Evolutionary conservation across 2,888 invertebrate species (phyloP).

Genomic region (Lysandra bellargus): DNA sequence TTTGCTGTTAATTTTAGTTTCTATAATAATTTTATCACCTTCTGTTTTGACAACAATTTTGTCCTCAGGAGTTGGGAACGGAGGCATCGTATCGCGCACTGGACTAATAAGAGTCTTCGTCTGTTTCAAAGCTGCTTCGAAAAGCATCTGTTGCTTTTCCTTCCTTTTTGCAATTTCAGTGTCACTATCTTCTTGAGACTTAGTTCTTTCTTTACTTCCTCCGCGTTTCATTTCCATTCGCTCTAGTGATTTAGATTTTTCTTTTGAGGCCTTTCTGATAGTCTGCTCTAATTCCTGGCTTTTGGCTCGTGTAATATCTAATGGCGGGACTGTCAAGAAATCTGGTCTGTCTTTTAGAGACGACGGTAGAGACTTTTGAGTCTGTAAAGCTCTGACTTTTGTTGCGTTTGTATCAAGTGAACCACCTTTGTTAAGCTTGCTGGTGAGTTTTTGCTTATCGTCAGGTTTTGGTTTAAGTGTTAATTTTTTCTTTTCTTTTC

Average conservation of each 20-base stretch:
- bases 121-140: conserved; percentile 88
- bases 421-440: conserved; percentile 73
- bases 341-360: conserved; percentile 76
- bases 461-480: conserved; percentile 71
- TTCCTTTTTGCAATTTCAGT: conserved; percentile 86
- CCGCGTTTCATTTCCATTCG: conserved; percentile 81
- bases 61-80: conserved; percentile 87
- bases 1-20: conserved; percentile 87
- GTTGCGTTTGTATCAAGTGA: conserved; percentile 74
- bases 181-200: conserved; percentile 87
- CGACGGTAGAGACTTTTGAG: conserved; percentile 80
- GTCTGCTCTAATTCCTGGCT: conserved; percentile 82
- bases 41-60: conserved; percentile 86
- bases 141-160: conserved; percentile 87
- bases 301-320: conserved; percentile 81
- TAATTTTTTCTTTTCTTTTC: conserved; percentile 72
- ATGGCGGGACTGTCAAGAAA: conserved; percentile 75
- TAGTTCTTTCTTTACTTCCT: conserved; percentile 83
- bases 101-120: conserved; percentile 87
- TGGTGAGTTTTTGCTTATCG: conserved; percentile 64
- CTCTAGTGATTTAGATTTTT: conserved; percentile 85
- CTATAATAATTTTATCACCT: conserved; percentile 85
- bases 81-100: conserved; percentile 85
- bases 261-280: conserved; percentile 78
- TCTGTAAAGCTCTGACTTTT: conserved; percentile 70